Evolutionary conservation across 2,797 vertebrate genomes (phyloP), one percentile per base, ranked within the genome.

Genomic region (Anguilla marmorata): DNA sequence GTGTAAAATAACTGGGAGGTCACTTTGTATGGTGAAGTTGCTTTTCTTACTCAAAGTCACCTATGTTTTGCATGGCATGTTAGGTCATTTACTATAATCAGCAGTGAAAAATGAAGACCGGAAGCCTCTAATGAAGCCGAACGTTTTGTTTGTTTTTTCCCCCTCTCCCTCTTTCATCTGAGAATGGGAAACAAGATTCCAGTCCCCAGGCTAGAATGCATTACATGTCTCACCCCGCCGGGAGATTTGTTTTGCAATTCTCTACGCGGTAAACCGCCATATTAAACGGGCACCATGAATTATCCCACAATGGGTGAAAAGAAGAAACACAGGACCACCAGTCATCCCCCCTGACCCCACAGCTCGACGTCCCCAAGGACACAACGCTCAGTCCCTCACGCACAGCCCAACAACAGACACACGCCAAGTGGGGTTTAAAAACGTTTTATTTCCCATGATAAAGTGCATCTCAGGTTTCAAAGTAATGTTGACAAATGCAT

Each of bases 371-470:
- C 2, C 27, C 24, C 82, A 84, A 83, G 86, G 58, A 84, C 76
- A 52, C 41, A 7, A 19, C 11, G 27, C n/a, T 66, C 79, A 66
- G 33, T 60, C 8, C 14, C 33, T 14, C 41, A n/a, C 79, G 11
- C 16, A 56, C 48, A 60, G 16, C n/a, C 54, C 52, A 56, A 54
- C 45, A n/a, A 41, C 69, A 87, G 41, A 79, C 0, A 58, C 52
- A 86, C 0, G 0, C 1, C 27, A 66, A 52, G 54, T 37, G 69
- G 33, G 58, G 86, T 86, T 74, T 86, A 80, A 90, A 87, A 86
- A 3, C 48, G 79, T 79, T 92, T 93, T 92, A 90, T 92, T 93
- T 86, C 24, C 33, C 30, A 74, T 41, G 66, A 72, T 69, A 58
- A 88, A 76, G 83, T 76, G 50, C 48, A 72, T 37, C 80, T 88